phyloP scores from a whole-genome alignment of 1,140 invertebrate genomes.

The Drosophila mauritiana region DNA sequence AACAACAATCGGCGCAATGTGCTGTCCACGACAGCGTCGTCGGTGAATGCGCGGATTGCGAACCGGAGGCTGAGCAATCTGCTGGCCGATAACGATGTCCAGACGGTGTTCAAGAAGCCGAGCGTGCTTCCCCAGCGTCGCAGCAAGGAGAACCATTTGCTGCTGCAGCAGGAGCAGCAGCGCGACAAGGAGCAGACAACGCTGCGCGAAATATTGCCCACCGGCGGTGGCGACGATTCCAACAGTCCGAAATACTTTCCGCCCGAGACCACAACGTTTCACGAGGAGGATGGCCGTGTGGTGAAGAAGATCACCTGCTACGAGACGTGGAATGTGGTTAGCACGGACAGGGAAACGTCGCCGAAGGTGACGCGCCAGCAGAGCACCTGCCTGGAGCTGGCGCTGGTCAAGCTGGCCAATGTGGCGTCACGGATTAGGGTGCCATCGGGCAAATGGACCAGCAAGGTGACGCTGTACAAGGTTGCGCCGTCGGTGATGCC shows the following conservation, averaged over 20 bases:
- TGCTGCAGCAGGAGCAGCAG: slow-evolving; percentile 11
- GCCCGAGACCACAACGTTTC: slow-evolving; percentile 73
- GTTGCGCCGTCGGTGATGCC: slow-evolving; percentile 56
- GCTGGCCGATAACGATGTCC: slow-evolving; percentile 43
- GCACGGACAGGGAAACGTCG: slow-evolving; percentile 41
- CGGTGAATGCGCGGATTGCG: slow-evolving; percentile 27
- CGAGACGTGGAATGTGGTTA: slow-evolving; percentile 84
- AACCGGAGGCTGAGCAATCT: slow-evolving; percentile 60
- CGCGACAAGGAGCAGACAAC: slow-evolving; percentile 14
- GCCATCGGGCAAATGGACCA: slow-evolving; percentile 70
- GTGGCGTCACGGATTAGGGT: slow-evolving; percentile 58
- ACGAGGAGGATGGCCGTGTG: slow-evolving; percentile 78
- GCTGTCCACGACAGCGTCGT: slow-evolving; percentile 47
- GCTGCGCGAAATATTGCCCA: neutral
- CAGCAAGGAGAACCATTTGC: slow-evolving; percentile 32
- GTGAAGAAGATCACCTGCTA: slow-evolving; percentile 84
- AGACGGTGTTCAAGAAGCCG: slow-evolving; percentile 65
- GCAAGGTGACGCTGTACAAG: slow-evolving; percentile 80
- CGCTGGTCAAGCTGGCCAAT: slow-evolving; percentile 77
- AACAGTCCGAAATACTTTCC: slow-evolving; percentile 57
- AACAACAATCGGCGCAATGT: slow-evolving; percentile 15
- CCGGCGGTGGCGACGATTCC: neutral
- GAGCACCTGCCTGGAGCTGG: slow-evolving; percentile 71
- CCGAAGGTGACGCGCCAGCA: slow-evolving; percentile 42
- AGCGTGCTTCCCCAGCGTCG: slow-evolving; percentile 23